Evolutionary conservation across 2,113 vertebrate genomes (phyloP).

Genomic region (Nipponia nippon): DNA sequence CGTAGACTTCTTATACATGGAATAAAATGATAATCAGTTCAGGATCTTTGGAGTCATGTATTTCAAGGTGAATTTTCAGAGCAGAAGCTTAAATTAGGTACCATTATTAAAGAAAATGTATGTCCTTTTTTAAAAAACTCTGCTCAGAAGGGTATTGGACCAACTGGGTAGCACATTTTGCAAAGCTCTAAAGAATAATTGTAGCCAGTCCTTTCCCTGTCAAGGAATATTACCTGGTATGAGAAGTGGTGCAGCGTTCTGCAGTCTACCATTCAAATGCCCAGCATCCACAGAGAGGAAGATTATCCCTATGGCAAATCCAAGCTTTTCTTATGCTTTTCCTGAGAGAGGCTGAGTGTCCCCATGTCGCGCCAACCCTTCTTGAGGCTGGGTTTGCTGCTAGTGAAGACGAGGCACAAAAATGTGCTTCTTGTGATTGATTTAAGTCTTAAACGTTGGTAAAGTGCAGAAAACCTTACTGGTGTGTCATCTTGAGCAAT

Average conservation of each 20-base stretch:
- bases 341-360: not conserved
- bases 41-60: not conserved
- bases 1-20: not conserved
- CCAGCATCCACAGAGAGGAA: not conserved
- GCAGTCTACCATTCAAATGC: not conserved
- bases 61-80: not conserved
- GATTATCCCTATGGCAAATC: not conserved
- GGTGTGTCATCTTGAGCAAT: not conserved
- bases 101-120: not conserved
- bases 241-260: not conserved
- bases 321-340: not conserved
- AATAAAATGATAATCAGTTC: not conserved
- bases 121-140: not conserved
- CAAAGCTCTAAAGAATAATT: not conserved
- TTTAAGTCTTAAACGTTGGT: not conserved
- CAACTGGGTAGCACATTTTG: not conserved
- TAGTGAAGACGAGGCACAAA: not conserved
- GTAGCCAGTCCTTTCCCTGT: not conserved
- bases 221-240: not conserved
- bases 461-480: not conserved
- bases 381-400: not conserved
- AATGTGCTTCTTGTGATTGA: not conserved
- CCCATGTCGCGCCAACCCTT: rapidly evolving
- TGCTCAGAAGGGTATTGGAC: not conserved
- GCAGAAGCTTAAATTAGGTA: not conserved